Evolutionary conservation across 2,797 vertebrate species (phyloP).

Genomic region (Sebastes trivittatus): DNA sequence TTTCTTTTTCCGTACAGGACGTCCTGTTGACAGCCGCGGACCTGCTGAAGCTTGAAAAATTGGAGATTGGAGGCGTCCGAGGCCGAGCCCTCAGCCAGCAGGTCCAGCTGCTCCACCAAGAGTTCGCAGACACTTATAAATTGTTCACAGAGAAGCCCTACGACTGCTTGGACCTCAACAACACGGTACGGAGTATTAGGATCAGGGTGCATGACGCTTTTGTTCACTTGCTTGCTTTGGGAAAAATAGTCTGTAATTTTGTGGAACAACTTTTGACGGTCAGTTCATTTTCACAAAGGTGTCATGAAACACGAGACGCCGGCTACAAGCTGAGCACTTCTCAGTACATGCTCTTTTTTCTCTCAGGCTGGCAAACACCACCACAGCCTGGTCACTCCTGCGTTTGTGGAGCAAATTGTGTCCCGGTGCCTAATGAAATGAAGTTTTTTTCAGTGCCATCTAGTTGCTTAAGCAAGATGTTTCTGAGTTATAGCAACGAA

Average conservation of each 20-base stretch:
- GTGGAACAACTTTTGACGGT: background rate
- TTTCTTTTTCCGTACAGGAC: conserved; percentile 68
- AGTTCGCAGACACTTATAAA: conserved; percentile 85
- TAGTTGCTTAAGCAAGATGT: conserved; percentile 48
- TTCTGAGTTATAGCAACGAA: conserved; percentile 29
- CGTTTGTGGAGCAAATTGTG: conserved; percentile 26
- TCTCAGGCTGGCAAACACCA: background rate
- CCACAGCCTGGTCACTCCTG: background rate
- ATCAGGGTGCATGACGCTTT: background rate
- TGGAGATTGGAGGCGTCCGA: conserved; percentile 89
- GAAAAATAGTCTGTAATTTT: background rate
- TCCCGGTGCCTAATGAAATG: conserved; percentile 18
- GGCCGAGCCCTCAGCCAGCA: conserved; percentile 87
- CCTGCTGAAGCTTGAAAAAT: conserved; percentile 89
- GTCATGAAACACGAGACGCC: conserved; percentile 6
- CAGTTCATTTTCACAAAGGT: conserved; percentile 5
- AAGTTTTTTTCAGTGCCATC: conserved; percentile 2
- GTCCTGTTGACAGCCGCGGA: conserved; percentile 86
- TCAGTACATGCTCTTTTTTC: background rate
- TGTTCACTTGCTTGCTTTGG: background rate
- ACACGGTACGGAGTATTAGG: conserved; percentile 69
- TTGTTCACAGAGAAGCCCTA: conserved; percentile 82
- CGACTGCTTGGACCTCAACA: conserved; percentile 86
- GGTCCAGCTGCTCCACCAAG: conserved; percentile 81
- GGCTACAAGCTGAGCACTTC: background rate